Evolutionary conservation across 1,140 invertebrate genomes (phyloP), one percentile per base, ranked within the genome.

Genomic region (Prorops nasuta): DNA sequence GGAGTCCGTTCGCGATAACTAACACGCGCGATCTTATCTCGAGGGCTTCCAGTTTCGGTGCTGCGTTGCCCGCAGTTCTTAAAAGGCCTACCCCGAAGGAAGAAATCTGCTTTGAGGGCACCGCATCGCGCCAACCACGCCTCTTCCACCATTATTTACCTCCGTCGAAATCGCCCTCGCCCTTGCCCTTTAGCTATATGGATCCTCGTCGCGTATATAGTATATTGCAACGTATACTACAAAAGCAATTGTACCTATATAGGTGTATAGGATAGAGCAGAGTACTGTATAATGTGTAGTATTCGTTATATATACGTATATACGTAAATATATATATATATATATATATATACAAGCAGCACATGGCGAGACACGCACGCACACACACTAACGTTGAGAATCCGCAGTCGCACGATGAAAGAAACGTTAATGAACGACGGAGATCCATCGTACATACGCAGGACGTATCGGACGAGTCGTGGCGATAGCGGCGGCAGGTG

Each of bases 1-100:
- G 68, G 68, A 70, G 68, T 69, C 63, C 55, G 53, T 57, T 64
- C 64, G 67, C 64, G 67, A 70, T 68, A 70, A 70, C 67, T 69
- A 69, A 64, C 49, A 66, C 64, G 68, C 49, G 65, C 64, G 68
- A 70, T 70, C 68, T 70, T 70, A 70, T 70, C 68, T 67, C 34
- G 19, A 15, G 51, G 47, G 68, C 68, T 70, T 49, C 68, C 68
- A 70, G 68, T 70, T 70, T 69, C 68, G 59, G 56, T 50, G 54
- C 4, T 10, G 24, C 24, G 52, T 44, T 63, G 52, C 49, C 49
- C 40, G 42, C 56, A 55, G 4, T 28, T 28, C 24, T 28, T 10
- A 63, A 63, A 60, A 49, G 56, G 49, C 55, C 47, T 64, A 64
- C 56, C 65, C 63, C 58, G 55, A 45, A 63, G 66, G 60, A 46